These are phyloP conservation scores for Lophochroa leadbeateri DNA, from an alignment of 2,113 vertebrate species.

Conservation along the genomic window DNA sequence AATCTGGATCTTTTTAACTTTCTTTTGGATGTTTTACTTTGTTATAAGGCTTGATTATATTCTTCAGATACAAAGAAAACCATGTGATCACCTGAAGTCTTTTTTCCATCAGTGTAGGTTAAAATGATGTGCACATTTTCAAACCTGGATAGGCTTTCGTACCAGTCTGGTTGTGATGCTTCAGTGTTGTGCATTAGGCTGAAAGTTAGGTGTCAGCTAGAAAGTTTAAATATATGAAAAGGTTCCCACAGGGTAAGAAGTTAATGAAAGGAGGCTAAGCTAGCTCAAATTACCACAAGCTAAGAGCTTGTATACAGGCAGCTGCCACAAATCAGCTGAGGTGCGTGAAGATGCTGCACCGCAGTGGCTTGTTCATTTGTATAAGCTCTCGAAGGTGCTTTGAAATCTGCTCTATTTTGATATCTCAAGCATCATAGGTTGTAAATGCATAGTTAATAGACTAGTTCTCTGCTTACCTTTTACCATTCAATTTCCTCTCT, in stretches of 20 bases:
- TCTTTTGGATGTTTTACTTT: background rate
- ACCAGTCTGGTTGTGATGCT: background rate
- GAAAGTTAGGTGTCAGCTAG: background rate
- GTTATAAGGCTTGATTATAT: background rate
- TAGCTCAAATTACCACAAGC: background rate
- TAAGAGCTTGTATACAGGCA: background rate
- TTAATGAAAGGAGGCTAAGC: background rate
- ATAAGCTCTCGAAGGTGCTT: background rate
- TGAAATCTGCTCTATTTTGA: background rate
- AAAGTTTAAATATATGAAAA: background rate
- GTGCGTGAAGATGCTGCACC: background rate
- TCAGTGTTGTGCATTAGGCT: background rate
- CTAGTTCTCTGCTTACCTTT: background rate
- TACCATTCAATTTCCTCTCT: background rate
- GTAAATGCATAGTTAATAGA: conserved; percentile 2
- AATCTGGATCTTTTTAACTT: background rate
- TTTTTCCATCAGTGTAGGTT: background rate
- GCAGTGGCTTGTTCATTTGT: background rate
- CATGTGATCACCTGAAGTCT: rapidly evolving
- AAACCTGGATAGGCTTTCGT: background rate
- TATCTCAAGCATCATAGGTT: background rate
- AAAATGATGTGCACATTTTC: background rate
- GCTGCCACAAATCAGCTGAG: background rate
- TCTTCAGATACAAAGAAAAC: background rate
- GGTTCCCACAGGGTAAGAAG: background rate